Conservation (phyloP, 1,140 invertebrate species). For the Diabrotica undecimpunctata region DNA sequence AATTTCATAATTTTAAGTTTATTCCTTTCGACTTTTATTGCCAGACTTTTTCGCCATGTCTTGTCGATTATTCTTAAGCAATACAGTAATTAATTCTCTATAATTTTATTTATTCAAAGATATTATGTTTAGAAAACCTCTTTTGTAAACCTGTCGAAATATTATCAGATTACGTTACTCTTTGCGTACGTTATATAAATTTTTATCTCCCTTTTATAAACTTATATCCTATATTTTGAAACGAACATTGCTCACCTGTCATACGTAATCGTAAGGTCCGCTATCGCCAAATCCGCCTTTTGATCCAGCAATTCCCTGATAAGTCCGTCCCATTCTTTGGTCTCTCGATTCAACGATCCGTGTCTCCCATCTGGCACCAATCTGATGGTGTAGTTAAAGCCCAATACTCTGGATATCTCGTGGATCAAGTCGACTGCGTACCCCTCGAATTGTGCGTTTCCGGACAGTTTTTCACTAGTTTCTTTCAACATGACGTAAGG, state of each 20-base stretch:
- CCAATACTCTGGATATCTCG: constrained; percentile 81
- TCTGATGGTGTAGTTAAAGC: constrained; percentile 86
- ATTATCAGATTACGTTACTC: no score
- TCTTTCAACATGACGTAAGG: constrained; percentile 90
- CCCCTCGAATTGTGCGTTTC: constrained; percentile 85
- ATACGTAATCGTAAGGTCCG: constrained; percentile 91
- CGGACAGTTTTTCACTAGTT: constrained; percentile 72
- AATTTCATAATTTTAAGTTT: no score
- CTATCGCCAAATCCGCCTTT: constrained; percentile 87
- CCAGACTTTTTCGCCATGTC: no score
- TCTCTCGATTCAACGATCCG: constrained; percentile 43
- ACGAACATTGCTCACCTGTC: constrained; percentile 49
- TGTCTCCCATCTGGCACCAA: constrained; percentile 72
- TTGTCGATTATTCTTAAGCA: no score
- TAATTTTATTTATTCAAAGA: no score
- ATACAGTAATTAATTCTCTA: no score
- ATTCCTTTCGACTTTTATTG: no score
- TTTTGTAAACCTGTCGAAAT: no score
- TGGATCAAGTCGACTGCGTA: constrained; percentile 84
- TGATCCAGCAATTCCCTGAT: constrained; percentile 87
- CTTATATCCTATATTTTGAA: no score
- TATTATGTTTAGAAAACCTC: no score
- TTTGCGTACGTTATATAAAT: no score
- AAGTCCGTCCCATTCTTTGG: constrained; percentile 90
- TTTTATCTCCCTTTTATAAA: no score